Evolutionary conservation across 2,797 vertebrate genomes (phyloP).

Genomic region (Thamnophis elegans): DNA sequence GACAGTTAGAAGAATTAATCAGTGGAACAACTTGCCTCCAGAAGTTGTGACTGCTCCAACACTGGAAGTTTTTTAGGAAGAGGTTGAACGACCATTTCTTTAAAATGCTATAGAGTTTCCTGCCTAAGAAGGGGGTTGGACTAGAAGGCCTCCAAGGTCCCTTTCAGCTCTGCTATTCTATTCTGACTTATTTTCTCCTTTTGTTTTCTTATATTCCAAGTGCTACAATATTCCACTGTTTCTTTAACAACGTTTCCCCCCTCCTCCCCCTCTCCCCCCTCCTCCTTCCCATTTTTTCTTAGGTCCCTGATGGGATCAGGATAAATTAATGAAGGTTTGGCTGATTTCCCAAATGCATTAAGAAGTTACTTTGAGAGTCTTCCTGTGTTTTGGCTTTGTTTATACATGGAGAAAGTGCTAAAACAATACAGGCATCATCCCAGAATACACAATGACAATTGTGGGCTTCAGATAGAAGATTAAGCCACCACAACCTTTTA

Average conservation of each 20-base stretch:
- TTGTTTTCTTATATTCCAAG: neutral
- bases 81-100: no score
- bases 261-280: no score
- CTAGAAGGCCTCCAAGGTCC: no score
- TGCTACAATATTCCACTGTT: neutral
- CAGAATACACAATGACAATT: constrained; percentile 61
- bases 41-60: no score
- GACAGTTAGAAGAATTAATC: no score
- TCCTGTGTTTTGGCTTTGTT: constrained; percentile 42
- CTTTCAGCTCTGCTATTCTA: no score
- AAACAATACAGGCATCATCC: constrained; percentile 60
- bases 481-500: constrained; percentile 58
- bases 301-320: constrained; percentile 30
- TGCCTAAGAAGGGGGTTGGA: no score
- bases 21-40: no score
- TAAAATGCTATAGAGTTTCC: no score
- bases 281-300: constrained; percentile 20
- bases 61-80: no score
- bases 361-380: constrained; percentile 56
- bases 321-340: constrained; percentile 57
- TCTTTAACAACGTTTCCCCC: neutral
- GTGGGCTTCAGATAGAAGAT: constrained; percentile 57
- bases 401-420: constrained; percentile 40
- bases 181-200: neutral
- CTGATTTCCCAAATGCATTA: constrained; percentile 59